Evolutionary conservation across 2,888 invertebrate genomes (phyloP).

Genomic region (Clostera curtula): DNA sequence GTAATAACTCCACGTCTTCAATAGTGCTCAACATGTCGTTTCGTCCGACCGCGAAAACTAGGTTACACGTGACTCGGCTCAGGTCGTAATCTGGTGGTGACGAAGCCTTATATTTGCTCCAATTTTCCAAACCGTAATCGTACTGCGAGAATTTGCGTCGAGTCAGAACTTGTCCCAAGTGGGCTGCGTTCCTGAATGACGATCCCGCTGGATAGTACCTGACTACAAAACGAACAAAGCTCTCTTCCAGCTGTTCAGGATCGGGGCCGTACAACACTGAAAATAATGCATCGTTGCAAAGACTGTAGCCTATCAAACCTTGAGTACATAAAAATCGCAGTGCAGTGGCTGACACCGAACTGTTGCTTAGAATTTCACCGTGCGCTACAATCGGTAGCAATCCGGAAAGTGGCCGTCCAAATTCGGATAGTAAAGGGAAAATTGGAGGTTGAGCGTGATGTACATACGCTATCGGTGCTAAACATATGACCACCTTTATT

Average conservation of each 20-base stretch:
- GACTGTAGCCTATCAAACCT: neutral
- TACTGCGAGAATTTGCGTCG: conserved; percentile 12
- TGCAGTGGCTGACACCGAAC: neutral
- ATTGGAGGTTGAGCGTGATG: conserved; percentile 6
- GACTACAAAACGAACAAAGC: conserved; percentile 11
- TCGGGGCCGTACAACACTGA: conserved; percentile 13
- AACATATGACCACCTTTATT: conserved; percentile 5
- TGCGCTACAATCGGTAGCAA: neutral
- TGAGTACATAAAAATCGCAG: neutral
- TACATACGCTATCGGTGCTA: conserved; percentile 19
- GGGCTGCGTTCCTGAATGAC: conserved; percentile 11
- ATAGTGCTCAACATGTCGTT: conserved; percentile 24
- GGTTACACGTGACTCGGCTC: conserved; percentile 8
- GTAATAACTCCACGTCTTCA: conserved; percentile 18
- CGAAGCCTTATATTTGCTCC: conserved; percentile 13
- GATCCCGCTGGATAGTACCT: conserved; percentile 21
- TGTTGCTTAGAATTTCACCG: neutral
- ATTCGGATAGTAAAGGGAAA: neutral
- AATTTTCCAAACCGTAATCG: conserved; percentile 22
- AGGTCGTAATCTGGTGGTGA: conserved; percentile 17
- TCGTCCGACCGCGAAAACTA: conserved; percentile 17
- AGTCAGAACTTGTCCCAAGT: conserved; percentile 10
- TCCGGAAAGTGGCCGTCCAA: neutral
- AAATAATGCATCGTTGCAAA: conserved; percentile 8
- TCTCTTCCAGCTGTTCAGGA: conserved; percentile 11